Evolutionary conservation across 2,797 vertebrate species (phyloP).

Genomic region (Tachyglossus aculeatus): DNA sequence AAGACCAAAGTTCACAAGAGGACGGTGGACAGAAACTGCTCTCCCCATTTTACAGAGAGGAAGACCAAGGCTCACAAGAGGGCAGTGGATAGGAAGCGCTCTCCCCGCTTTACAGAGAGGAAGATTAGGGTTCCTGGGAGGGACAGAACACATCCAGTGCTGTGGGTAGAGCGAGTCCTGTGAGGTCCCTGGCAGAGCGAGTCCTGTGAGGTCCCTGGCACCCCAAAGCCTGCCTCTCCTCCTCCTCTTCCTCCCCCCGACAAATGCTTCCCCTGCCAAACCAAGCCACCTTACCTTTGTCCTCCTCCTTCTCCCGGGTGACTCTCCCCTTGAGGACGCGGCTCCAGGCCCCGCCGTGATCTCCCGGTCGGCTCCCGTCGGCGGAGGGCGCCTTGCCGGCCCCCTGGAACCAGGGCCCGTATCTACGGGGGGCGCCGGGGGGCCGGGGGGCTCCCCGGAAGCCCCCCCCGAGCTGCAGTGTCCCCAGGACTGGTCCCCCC

Average conservation of each 20-base stretch:
- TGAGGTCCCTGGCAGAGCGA: too few species aligned
- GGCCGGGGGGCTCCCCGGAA: slow-evolving; percentile 72
- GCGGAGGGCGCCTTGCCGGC: slow-evolving; percentile 59
- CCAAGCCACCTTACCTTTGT: slow-evolving; percentile 82
- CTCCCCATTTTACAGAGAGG: neutral
- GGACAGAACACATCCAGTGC: neutral
- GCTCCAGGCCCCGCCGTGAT: slow-evolving; percentile 80
- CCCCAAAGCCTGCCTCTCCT: neutral
- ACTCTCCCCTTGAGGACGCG: slow-evolving; percentile 81
- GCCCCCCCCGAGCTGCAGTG: slow-evolving; percentile 74
- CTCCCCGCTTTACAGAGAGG: neutral
- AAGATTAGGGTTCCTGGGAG: neutral
- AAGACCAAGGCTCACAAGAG: neutral
- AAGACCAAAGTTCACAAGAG: neutral
- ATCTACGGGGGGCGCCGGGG: slow-evolving; percentile 72
- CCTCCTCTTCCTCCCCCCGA: rapidly evolving
- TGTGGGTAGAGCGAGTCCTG: too few species aligned
- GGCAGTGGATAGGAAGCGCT: too few species aligned
- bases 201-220: too few species aligned
- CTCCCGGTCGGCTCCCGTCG: slow-evolving; percentile 69
- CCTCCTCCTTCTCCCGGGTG: slow-evolving; percentile 86
- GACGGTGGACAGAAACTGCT: too few species aligned
- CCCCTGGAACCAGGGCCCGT: slow-evolving; percentile 84
- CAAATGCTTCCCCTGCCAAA: too few species aligned
- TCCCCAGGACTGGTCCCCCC: slow-evolving; percentile 75